Conservation (phyloP, 92 coral and sea anemone genomes). For the Zoanthus solanderi region DNA sequence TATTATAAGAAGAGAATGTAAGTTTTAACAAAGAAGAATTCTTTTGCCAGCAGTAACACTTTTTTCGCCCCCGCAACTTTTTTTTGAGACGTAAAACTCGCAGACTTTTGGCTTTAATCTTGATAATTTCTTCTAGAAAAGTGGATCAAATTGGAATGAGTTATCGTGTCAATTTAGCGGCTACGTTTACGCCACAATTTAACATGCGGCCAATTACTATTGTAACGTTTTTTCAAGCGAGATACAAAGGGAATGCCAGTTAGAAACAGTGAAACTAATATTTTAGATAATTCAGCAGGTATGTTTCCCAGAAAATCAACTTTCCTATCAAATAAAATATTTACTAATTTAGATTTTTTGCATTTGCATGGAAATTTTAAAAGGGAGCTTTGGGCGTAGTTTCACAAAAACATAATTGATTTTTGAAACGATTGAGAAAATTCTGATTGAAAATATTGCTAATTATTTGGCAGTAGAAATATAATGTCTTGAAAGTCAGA, state of each 20-base stretch:
- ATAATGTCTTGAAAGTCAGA: not conserved
- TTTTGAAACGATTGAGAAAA: not conserved
- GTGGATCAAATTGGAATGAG: conserved; percentile 8
- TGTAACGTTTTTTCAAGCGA: not conserved
- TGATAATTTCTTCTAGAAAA: conserved; percentile 30
- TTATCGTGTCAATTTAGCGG: conserved; percentile 37
- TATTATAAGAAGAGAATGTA: not conserved
- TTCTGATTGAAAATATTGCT: not conserved
- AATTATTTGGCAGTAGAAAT: not conserved
- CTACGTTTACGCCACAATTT: conserved; percentile 32
- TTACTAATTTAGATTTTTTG: not conserved
- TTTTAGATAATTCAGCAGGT: not conserved
- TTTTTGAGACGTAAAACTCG: not conserved
- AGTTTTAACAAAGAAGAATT: not conserved
- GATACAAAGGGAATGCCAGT: not conserved
- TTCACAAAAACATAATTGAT: not conserved
- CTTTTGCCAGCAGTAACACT: not conserved
- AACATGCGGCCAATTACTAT: conserved; percentile 18
- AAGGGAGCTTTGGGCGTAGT: conserved; percentile 17
- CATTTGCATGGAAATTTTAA: not conserved
- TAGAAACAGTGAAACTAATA: not conserved
- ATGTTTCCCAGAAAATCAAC: not conserved
- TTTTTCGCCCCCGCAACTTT: not conserved
- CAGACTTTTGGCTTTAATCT: not conserved
- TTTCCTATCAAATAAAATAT: conserved; percentile 39